These are phyloP conservation scores for Triops longicaudatus DNA, from an alignment of 1,140 invertebrate species.

Conservation along the genomic window DNA sequence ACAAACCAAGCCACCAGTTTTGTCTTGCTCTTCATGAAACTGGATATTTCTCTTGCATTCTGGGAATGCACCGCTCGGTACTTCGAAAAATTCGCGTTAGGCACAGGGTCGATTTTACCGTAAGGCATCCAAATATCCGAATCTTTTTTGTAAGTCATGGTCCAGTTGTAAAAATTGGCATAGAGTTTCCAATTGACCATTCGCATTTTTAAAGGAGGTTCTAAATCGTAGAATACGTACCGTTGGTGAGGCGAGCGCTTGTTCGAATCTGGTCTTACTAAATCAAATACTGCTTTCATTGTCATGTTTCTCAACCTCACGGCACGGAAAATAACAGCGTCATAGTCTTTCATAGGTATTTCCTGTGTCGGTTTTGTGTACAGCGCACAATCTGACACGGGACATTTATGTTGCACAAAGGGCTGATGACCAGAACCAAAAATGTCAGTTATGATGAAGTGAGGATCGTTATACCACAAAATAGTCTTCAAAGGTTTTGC, in stretches of 20 bases:
- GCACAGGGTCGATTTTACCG: background rate
- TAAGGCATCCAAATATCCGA: background rate
- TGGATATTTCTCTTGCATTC: background rate
- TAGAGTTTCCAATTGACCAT: background rate
- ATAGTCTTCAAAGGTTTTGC: background rate
- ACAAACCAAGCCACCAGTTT: constrained; percentile 93
- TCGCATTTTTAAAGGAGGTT: background rate
- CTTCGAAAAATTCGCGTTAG: too few relatives aligned
- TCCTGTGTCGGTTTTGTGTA: background rate
- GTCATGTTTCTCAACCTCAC: background rate
- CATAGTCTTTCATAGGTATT: background rate
- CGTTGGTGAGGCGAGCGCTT: background rate
- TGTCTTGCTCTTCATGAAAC: constrained; percentile 64
- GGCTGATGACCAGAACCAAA: background rate
- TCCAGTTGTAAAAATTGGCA: background rate
- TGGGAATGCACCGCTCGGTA: background rate
- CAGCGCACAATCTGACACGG: background rate
- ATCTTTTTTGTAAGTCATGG: constrained; percentile 2
- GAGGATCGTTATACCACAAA: background rate
- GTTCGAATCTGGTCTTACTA: background rate
- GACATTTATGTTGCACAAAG: background rate
- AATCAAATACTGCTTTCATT: background rate
- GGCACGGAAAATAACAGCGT: background rate
- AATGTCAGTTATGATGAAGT: background rate
- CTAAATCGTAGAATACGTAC: background rate